Evolutionary conservation across 92 coral and sea anemone species (phyloP), one percentile per base, ranked within the genome.

Genomic region (Hydrozoanthus gracilis): DNA sequence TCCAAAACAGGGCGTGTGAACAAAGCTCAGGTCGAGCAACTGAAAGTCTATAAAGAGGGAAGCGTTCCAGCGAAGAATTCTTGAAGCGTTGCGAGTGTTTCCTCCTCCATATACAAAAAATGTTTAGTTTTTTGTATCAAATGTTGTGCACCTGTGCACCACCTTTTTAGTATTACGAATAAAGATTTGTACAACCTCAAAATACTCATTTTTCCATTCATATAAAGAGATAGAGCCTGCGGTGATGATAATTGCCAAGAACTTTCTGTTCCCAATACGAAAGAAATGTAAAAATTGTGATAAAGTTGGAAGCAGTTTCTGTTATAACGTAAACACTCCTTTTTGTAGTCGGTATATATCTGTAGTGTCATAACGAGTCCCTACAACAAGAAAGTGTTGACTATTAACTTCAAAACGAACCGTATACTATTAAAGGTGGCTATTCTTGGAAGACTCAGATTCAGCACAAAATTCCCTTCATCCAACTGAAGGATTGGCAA

Each of bases 221-320:
- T 66, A 11, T 4, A 71, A 71, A 15, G 14, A 0, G 51, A 44
- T 4, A 14, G 3, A 6, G 50, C 76, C 3, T 4, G 2, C 1
- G 54, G 3, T 44, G 4, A 71, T 18, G 11, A 4, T 45, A n/a
- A 56, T n/a, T 11, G 76, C 10, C 74, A 69, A 69, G 44, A 69
- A 69, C 74, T 69, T 69, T 69, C 74, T 69, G 44, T 15, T 3
- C 12, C 76, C 76, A 46, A 71, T 71, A 16, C 46, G 52, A 44
- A 44, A 71, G 46, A 71, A 71, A 46, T n/a, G 10, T 11, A 71
- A 71, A 14, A 17, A 12, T 4, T 2, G 2, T 9, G 54, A 10
- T 1, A 0, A 11, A 4, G 3, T 9, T 71, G 54, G 8, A 44
- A 4, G 4, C 46, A 71, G 54, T 18, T 61, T 44, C 39, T 77